Evolutionary conservation across 2,888 invertebrate species (phyloP).

Genomic region (Mylabris sibirica): DNA sequence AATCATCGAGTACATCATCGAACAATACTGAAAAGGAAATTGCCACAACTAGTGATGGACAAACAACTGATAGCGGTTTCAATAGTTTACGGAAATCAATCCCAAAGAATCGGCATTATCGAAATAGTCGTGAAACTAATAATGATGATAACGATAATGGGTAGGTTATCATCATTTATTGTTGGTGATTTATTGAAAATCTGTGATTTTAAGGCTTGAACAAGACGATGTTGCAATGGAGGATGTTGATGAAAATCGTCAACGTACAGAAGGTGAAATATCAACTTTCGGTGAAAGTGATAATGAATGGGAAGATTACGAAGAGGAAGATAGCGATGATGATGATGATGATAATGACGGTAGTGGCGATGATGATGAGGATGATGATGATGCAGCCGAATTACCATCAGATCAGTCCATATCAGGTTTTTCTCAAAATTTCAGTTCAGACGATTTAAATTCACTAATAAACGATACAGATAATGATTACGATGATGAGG

Average conservation of each 20-base stretch:
- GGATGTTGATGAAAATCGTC: background rate
- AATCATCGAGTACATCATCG: constrained; percentile 44
- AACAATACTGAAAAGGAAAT: constrained; percentile 46
- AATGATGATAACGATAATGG: constrained; percentile 35
- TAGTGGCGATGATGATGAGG: constrained; percentile 16
- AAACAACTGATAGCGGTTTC: constrained; percentile 36
- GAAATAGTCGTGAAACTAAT: constrained; percentile 40
- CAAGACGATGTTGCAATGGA: background rate
- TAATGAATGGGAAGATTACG: constrained; percentile 34
- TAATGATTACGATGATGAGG: constrained; percentile 34
- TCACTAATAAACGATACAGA: constrained; percentile 49
- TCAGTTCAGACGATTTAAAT: constrained; percentile 25
- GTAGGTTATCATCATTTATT: constrained; percentile 22
- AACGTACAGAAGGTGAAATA: background rate
- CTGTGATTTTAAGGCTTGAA: background rate
- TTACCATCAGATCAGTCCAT: constrained; percentile 5
- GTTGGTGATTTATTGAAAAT: background rate
- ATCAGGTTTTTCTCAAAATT: constrained; percentile 13
- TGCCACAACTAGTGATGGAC: constrained; percentile 46
- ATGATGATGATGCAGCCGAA: constrained; percentile 15
- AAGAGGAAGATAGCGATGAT: constrained; percentile 31
- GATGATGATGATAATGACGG: constrained; percentile 19
- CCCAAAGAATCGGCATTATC: constrained; percentile 49
- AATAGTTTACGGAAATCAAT: constrained; percentile 39
- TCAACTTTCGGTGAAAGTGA: background rate